These are phyloP conservation scores for Thunnus albacares DNA, from an alignment of 2,797 vertebrate genomes.

Conservation along the genomic window DNA sequence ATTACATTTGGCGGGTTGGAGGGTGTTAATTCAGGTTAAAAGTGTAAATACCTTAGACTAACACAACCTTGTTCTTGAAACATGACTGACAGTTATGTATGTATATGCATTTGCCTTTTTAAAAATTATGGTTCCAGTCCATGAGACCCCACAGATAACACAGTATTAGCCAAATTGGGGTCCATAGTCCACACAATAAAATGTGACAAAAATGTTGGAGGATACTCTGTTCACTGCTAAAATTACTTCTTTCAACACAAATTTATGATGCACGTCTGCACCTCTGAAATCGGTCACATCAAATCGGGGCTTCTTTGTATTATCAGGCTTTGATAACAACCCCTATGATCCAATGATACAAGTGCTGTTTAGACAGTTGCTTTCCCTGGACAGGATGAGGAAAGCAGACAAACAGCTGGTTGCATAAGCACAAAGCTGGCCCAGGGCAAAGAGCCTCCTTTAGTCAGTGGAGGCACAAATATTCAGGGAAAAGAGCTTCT, in stretches of 20 bases:
- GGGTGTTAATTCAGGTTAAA: background rate
- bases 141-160: background rate
- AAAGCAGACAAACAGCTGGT: conserved; percentile 65
- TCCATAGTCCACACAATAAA: conserved; percentile 6
- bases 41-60: background rate
- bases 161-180: background rate
- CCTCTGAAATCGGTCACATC: conserved; percentile 46
- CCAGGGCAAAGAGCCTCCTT: conserved; percentile 39
- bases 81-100: background rate
- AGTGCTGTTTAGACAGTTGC: conserved; percentile 78
- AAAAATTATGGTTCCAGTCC: background rate
- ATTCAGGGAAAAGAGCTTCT: conserved; percentile 19
- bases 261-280: conserved; percentile 12
- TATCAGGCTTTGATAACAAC: conserved; percentile 58
- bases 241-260: conserved; percentile 8
- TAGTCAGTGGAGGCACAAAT: conserved; percentile 38
- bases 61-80: background rate
- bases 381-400: conserved; percentile 70
- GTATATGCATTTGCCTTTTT: background rate
- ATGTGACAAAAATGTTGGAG: background rate
- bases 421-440: conserved; percentile 63
- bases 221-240: background rate
- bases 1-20: background rate
- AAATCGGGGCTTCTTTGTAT: conserved; percentile 58
- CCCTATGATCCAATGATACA: conserved; percentile 58